Evolutionary conservation across 2,113 vertebrate genomes (phyloP).

Genomic region (Callopanchax toddi): DNA sequence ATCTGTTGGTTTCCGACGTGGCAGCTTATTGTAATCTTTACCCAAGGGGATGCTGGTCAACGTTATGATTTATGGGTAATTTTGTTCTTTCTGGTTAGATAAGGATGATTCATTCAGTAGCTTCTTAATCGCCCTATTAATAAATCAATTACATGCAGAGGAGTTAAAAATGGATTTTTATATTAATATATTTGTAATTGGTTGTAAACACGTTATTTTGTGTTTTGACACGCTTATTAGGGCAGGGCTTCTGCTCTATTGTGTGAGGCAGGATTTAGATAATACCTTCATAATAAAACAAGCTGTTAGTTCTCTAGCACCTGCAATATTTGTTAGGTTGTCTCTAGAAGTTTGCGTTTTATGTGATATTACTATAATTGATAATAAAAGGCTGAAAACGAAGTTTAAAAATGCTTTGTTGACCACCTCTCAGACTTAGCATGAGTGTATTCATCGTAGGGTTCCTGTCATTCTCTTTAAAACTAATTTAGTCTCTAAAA

Average conservation of each 20-base stretch:
- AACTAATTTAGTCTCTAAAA: slow-evolving; percentile 29
- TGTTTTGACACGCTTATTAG: slow-evolving; percentile 41
- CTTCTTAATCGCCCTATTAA: slow-evolving; percentile 61
- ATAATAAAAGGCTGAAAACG: slow-evolving; percentile 37
- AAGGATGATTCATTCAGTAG: slow-evolving; percentile 52
- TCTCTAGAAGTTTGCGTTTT: slow-evolving; percentile 36
- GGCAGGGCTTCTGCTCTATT: slow-evolving; percentile 29
- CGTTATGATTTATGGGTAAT: slow-evolving; percentile 51
- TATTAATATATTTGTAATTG: slow-evolving; percentile 33
- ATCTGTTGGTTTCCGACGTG: slow-evolving; percentile 25
- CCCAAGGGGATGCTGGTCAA: slow-evolving; percentile 61
- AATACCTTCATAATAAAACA: slow-evolving; percentile 51
- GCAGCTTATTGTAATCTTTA: slow-evolving; percentile 52
- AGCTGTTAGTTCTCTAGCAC: slow-evolving; percentile 17
- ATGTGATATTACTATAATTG: slow-evolving; percentile 41
- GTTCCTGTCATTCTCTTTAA: slow-evolving; percentile 35
- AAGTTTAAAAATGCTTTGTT: slow-evolving; percentile 39
- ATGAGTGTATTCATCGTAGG: slow-evolving; percentile 13
- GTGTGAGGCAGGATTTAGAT: slow-evolving; percentile 48
- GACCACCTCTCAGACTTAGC: slow-evolving; percentile 25
- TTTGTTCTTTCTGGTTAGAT: slow-evolving; percentile 38
- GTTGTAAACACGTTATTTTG: slow-evolving; percentile 45
- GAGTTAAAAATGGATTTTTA: slow-evolving; percentile 31
- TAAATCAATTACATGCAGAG: slow-evolving; percentile 66
- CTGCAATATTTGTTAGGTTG: slow-evolving; percentile 3